These are phyloP conservation scores for Lycia hirtaria DNA, from an alignment of 2,888 invertebrate species.

Conservation along the genomic window DNA sequence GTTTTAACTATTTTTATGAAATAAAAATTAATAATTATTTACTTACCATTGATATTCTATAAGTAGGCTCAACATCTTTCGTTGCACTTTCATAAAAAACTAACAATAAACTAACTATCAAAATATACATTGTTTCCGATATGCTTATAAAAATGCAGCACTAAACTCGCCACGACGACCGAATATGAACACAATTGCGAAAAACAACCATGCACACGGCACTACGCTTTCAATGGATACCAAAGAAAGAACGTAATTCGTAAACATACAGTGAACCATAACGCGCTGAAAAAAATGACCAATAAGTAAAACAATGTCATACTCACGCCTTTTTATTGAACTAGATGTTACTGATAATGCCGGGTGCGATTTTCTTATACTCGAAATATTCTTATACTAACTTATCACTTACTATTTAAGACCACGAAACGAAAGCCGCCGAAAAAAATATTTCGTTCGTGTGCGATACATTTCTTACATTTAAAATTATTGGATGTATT, in stretches of 20 bases:
- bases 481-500: no score
- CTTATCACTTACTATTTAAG: conserved; percentile 3
- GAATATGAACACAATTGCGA: conserved; percentile 10
- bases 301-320: conserved; percentile 45
- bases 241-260: conserved; percentile 13
- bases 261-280: conserved; percentile 29
- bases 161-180: background rate
- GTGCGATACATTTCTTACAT: no score
- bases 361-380: conserved; percentile 9
- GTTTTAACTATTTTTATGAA: background rate
- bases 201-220: background rate
- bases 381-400: background rate
- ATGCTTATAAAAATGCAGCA: no score
- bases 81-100: conserved; percentile 17
- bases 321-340: conserved; percentile 53
- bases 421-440: no score
- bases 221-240: conserved; percentile 4
- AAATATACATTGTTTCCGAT: conserved; percentile 11
- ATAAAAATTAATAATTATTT: background rate
- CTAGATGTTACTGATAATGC: conserved; percentile 42
- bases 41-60: conserved; percentile 71
- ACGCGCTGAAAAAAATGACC: conserved; percentile 32
- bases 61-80: conserved; percentile 41
- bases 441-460: no score
- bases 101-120: conserved; percentile 18